Evolutionary conservation across 30 jellyfish, hydroid and myxozoan species (phyloP).

Genomic region (Hydractinia echinata): DNA sequence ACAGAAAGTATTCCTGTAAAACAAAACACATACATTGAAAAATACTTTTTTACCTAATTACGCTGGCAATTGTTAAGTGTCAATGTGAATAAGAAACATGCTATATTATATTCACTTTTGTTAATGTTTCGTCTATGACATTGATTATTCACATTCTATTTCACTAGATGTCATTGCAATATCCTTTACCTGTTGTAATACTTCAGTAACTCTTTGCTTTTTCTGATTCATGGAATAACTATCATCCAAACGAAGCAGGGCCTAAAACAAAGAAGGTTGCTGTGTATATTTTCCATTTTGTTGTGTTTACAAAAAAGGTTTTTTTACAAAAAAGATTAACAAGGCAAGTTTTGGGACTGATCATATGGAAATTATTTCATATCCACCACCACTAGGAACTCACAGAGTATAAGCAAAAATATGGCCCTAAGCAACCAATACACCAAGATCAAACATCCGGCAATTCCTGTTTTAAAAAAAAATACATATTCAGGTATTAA

Average conservation of each 20-base stretch:
- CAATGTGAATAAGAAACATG: too few species aligned
- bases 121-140: too few species aligned
- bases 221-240: constrained; percentile 47
- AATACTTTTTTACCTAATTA: too few species aligned
- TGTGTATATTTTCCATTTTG: background rate
- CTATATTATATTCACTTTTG: too few species aligned
- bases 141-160: too few species aligned
- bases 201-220: constrained; percentile 54
- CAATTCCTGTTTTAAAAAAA: background rate
- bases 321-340: background rate
- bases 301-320: background rate
- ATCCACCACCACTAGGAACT: too few species aligned
- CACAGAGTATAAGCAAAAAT: background rate
- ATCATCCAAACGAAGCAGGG: constrained; percentile 59
- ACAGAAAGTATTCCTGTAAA: too few species aligned
- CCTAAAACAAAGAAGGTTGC: constrained; percentile 32
- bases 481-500: background rate
- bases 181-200: constrained; percentile 59
- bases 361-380: too few species aligned
- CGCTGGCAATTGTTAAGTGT: too few species aligned
- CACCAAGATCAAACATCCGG: background rate
- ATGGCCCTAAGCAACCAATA: background rate
- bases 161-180: too few species aligned
- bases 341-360: background rate
- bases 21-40: too few species aligned